phyloP scores from a whole-genome alignment of 2,797 vertebrate species.

The Buceros bicornis region DNA sequence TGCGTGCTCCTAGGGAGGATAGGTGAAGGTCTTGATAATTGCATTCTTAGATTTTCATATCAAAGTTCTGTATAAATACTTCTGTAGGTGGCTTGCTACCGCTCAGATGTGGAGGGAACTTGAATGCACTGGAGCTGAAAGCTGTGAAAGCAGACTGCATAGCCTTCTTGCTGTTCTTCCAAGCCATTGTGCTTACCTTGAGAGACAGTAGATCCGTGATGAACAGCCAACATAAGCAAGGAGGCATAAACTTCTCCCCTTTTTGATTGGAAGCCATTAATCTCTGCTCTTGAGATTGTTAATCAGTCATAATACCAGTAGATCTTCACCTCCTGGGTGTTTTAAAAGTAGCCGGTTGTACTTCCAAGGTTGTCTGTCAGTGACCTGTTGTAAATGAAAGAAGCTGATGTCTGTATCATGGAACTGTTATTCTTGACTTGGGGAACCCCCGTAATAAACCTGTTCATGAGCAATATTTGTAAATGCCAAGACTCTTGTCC shows the following conservation, averaged over 20 bases:
- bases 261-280: slow-evolving; percentile 46
- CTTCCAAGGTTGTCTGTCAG: slow-evolving; percentile 21
- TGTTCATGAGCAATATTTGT: background rate
- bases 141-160: background rate
- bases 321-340: slow-evolving; percentile 44
- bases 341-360: slow-evolving; percentile 52
- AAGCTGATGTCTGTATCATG: background rate
- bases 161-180: background rate
- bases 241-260: slow-evolving; percentile 41
- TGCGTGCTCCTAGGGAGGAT: background rate
- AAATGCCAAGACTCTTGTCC: background rate
- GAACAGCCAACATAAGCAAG: background rate
- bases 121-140: background rate
- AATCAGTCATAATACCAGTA: slow-evolving; percentile 42
- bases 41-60: background rate
- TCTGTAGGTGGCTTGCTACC: background rate
- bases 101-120: background rate
- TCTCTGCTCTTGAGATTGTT: slow-evolving; percentile 48
- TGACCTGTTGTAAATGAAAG: slow-evolving; percentile 49
- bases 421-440: background rate
- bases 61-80: background rate
- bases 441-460: background rate
- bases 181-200: background rate
- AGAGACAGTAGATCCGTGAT: background rate
- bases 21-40: background rate